Base-by-base conservation (phyloP, 2,888 invertebrate genomes). In the Ectobius pallidus region DNA sequence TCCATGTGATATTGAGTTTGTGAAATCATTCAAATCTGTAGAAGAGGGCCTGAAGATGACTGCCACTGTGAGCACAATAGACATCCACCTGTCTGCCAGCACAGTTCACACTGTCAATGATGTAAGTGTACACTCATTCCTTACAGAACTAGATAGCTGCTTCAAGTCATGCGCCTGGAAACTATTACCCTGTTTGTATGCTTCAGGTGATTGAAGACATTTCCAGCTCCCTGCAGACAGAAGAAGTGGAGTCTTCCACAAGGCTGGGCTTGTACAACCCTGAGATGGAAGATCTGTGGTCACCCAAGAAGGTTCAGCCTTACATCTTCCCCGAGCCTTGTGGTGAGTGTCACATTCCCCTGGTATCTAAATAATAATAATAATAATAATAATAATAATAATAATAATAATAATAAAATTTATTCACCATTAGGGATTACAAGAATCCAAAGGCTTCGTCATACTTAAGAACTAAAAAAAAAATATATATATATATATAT, bases 1-100 rank as follows among this genome's bases (percentile, higher is more conserved):
- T 78, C 91, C 91, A 0, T 91, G 91, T 79, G 92, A 92, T 78
- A 82, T 91, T 14, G 92, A 92, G 80, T 87, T 91, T 77, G 88
- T 89, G 0, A 88, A 87, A 78, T 86, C 85, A 30, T 86, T 90
- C 78, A 89, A 87, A 78, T 85, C 87, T 55, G 82, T 87, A 0
- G 91, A 91, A 73, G 90, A 90, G 76, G 91, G 90, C 0, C 85
- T 90, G 2, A 88, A 88, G 79, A 88, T 92, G 20, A 86, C 86
- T n/a, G 82, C 89, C 27, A 86, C 87, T 0, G 85, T 93, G 7
- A 91, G 91, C 1, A 87, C 90, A 20, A 84, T 94, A 18, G 89
- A 92, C 79, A 79, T 94, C 16, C 91, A 91, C 78, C 81, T 94
- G 9, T 91, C 92, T 62, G 89, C 91, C 4, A 89, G 90, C 68